A percentile compares a stretch with the other conserved stretches of the same genome.
Conservation (phyloP, 2,113 vertebrate species). For the Noturus placidus region DNA sequence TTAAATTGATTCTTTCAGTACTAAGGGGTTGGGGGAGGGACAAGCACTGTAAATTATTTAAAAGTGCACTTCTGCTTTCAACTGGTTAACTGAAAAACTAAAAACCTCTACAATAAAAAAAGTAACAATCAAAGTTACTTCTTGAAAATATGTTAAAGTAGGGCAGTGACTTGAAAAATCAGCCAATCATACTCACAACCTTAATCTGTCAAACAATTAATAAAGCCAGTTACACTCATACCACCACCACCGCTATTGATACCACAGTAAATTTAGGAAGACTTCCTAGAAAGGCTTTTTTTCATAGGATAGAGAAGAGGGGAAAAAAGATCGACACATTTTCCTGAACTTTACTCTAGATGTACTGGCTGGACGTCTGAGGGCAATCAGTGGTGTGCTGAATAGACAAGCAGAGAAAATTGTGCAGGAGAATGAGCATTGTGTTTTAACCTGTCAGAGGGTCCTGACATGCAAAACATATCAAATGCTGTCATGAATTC, state of each 20-base stretch:
- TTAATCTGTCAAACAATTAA: conserved; percentile 32
- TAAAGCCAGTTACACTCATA: conserved; percentile 5
- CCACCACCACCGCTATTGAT: not conserved
- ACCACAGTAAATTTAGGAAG: conserved; percentile 6
- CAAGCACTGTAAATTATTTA: not conserved
- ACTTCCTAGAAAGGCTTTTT: conserved; percentile 12
- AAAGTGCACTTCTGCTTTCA: conserved; percentile 5
- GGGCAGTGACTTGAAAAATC: not conserved
- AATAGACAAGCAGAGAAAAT: not conserved
- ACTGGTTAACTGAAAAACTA: conserved; percentile 19
- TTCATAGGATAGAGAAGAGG: not conserved
- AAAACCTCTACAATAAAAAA: not conserved
- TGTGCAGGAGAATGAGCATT: not conserved
- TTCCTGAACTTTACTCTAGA: not conserved
- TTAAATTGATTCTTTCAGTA: not conserved
- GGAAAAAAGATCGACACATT: conserved; percentile 9
- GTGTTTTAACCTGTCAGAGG: not conserved
- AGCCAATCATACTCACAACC: conserved; percentile 17
- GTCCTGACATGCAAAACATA: not conserved
- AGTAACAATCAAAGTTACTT: conserved; percentile 1
- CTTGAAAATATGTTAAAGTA: conserved; percentile 15
- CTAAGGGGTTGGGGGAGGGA: too few species aligned
- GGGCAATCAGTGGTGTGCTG: not conserved
- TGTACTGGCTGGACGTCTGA: not conserved
- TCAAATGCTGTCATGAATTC: not conserved